Conservation (phyloP, 2,888 invertebrate species). For the Gonocerus acuteangulatus region DNA sequence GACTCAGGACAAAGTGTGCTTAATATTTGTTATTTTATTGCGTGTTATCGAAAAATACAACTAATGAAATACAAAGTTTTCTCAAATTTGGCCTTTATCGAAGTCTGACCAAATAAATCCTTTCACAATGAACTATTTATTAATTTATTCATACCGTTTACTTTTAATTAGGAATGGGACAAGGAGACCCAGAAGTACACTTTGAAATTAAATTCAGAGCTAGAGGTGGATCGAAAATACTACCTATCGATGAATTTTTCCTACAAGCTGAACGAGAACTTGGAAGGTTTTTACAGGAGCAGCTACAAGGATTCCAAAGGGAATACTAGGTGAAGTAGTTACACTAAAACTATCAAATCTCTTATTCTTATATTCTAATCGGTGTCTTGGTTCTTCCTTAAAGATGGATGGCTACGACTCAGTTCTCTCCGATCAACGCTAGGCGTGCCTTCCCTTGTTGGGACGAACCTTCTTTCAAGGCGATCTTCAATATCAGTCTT, state of each 20-base stretch:
- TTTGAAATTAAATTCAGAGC: constrained; percentile 27
- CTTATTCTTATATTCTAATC: no score
- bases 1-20: no score
- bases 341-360: not conserved
- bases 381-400: no score
- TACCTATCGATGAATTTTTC: constrained; percentile 53
- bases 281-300: constrained; percentile 64
- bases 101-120: no score
- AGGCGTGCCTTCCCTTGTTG: constrained; percentile 82
- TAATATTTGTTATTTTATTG: no score
- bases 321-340: not conserved
- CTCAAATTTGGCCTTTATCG: no score
- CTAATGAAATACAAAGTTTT: no score
- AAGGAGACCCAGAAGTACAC: constrained; percentile 25
- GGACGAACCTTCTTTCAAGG: constrained; percentile 83
- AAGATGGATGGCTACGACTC: constrained; percentile 68
- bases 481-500: constrained; percentile 62
- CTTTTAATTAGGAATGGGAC: not conserved
- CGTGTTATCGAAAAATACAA: no score
- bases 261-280: constrained; percentile 53
- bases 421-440: constrained; percentile 72
- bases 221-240: constrained; percentile 47
- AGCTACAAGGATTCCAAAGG: constrained; percentile 49
- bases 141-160: not conserved
- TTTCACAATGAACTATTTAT: no score